Evolutionary conservation across 2,113 vertebrate species (phyloP).

Genomic region (Python bivittatus): DNA sequence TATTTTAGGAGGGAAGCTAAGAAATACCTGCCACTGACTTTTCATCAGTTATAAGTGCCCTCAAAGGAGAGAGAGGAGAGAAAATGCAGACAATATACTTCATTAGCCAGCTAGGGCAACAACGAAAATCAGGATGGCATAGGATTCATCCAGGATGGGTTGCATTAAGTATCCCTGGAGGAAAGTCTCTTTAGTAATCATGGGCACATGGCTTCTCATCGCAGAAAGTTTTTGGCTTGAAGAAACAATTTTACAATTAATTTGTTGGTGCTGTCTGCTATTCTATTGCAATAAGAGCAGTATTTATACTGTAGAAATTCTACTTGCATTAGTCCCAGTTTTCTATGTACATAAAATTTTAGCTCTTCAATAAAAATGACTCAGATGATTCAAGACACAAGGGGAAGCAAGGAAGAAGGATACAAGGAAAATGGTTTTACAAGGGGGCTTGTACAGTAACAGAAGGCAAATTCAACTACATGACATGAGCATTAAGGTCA

Average conservation of each 20-base stretch:
- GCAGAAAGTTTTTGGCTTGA: not conserved
- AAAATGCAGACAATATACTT: not conserved
- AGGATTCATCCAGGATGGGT: too few species aligned
- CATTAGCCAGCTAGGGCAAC: not conserved
- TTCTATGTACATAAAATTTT: not conserved
- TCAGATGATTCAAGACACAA: not conserved
- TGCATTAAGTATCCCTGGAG: not conserved
- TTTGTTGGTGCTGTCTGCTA: not conserved
- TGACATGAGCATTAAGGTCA: constrained; percentile 32
- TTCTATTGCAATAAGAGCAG: not conserved
- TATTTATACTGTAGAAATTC: not conserved
- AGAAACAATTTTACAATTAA: not conserved
- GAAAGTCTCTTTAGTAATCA: not conserved
- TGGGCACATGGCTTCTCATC: not conserved
- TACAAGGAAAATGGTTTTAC: not conserved
- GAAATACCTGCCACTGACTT: not conserved
- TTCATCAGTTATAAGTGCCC: not conserved
- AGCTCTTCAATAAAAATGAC: not conserved
- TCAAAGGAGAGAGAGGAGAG: not conserved
- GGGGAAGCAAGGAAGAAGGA: not conserved
- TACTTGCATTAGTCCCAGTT: not conserved
- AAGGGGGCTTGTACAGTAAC: not conserved
- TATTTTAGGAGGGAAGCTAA: not conserved
- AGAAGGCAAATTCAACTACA: constrained; percentile 17
- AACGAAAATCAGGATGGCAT: not conserved